A percentile compares a stretch with the other conserved stretches of the same genome.
Evolutionary conservation across 2,888 invertebrate species (phyloP).

Genomic region (Falcaria lacertinaria): DNA sequence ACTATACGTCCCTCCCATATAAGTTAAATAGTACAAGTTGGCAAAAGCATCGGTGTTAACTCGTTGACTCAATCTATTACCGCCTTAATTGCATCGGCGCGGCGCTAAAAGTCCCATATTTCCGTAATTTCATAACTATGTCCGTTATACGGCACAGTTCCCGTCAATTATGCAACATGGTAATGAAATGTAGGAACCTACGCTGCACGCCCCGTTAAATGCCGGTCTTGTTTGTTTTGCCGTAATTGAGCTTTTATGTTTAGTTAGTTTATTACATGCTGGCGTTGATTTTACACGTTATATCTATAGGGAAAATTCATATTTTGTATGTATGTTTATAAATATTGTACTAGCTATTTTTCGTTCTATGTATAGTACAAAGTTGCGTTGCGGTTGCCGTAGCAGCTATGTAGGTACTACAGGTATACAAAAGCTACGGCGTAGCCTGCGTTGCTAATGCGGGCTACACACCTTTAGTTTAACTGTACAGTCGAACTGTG

Average conservation of each 20-base stretch:
- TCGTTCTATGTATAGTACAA: too few relatives aligned
- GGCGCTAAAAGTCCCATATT: not conserved
- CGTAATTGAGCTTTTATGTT: not conserved
- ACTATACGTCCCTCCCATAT: too few relatives aligned
- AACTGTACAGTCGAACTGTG: too few relatives aligned
- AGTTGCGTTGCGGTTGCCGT: too few relatives aligned
- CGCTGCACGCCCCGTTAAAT: not conserved
- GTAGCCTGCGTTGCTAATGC: too few relatives aligned
- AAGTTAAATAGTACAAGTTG: too few relatives aligned
- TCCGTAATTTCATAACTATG: not conserved
- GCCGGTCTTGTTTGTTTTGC: not conserved
- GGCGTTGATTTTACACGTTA: not conserved
- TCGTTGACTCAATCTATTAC: not conserved
- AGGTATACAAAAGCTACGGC: too few relatives aligned
- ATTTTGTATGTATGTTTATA: too few relatives aligned
- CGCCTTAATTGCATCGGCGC: not conserved
- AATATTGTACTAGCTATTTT: too few relatives aligned
- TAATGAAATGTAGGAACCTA: conserved; percentile 1
- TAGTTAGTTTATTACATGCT: not conserved
- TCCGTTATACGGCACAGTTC: not conserved
- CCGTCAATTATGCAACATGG: not conserved
- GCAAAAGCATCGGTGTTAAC: too few relatives aligned
- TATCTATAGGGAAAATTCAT: not conserved
- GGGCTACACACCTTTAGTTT: too few relatives aligned
- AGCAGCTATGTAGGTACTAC: too few relatives aligned